These are phyloP conservation scores for Phalacrocorax carbo DNA, from an alignment of 2,113 vertebrate genomes.

Conservation along the genomic window DNA sequence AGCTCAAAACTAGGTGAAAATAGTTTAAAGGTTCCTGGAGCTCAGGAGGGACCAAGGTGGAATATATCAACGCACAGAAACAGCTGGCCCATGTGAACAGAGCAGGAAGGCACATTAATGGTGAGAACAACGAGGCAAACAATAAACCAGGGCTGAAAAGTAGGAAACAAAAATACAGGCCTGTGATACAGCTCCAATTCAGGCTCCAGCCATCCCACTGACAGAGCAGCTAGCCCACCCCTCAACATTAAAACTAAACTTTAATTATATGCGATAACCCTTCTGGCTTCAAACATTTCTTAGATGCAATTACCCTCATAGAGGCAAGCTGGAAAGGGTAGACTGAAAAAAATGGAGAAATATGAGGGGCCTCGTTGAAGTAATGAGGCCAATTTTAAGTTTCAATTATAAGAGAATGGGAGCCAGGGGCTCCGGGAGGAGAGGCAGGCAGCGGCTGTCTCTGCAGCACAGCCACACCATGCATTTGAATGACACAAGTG, in stretches of 20 bases:
- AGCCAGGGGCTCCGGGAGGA: conserved; percentile 20
- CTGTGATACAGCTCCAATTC: background rate
- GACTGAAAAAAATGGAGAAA: background rate
- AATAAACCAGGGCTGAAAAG: background rate
- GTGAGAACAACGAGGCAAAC: background rate
- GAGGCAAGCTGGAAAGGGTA: conserved; percentile 22
- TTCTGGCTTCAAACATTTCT: conserved; percentile 50
- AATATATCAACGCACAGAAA: background rate
- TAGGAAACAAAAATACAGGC: background rate
- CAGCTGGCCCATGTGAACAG: background rate
- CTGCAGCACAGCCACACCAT: conserved; percentile 33
- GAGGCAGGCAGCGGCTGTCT: conserved; percentile 24
- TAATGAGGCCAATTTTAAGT: conserved; percentile 71
- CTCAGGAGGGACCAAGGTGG: background rate
- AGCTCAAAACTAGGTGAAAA: background rate
- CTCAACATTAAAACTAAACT: conserved; percentile 25
- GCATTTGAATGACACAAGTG: conserved; percentile 76
- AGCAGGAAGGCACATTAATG: background rate
- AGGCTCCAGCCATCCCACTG: background rate
- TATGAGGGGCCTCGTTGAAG: conserved; percentile 23
- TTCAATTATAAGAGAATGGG: conserved; percentile 68
- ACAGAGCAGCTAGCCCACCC: background rate
- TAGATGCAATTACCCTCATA: conserved; percentile 41
- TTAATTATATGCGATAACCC: conserved; percentile 21
- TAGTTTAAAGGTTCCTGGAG: background rate